Base-by-base conservation (phyloP, 2,797 vertebrate species). In the Galago senegalensis region DNA sequence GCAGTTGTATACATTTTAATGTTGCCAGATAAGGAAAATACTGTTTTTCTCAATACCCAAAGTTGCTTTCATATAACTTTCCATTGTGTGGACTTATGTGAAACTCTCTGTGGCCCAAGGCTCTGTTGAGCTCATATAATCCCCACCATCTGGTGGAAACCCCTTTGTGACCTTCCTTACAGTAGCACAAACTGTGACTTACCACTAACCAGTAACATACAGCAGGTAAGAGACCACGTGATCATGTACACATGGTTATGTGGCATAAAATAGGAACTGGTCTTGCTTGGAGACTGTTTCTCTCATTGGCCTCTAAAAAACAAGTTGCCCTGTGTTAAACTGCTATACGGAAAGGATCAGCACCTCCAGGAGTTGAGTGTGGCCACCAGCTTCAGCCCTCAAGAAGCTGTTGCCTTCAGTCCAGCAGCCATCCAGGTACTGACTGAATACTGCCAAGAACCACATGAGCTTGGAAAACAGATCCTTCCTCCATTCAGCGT, bases 311-410 rank as follows among this genome's bases (percentile, higher is more conserved):
- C 61, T 94, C 91, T 25, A 72, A 67, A 29, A 56, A 43, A 67
- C 18, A 84, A 60, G 17, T 16, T 5, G 0, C 0, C 58, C 4
- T 63, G 2, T 82, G n/a, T 0, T 72, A 37, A 77, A 25, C 37
- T 63, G 6, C 18, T 20, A 1, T 23, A 25, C 49, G 16, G 3
- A 63, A 2, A 82, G 17, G 5, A n/a, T 2, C 1, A 21, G 27
- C 5, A 27, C 2, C 37, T 17, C 0, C 53, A 85, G 21, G 11
- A 56, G 43, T 3, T 46, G 10, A 49, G 7, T 2, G 0, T 18
- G 18, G 11, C 17, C 5, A 43, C 8, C 17, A 60, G 14, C 10
- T 23, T 40, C 1, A 75, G 4, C 11, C 23, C 75, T 23, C 0
- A 61, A 12, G 1, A 56, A 89, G 11, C 31, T 37, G 27, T 86